Evolutionary conservation across 2,888 invertebrate species (phyloP).

Genomic region (Pogonocherus hispidulus): DNA sequence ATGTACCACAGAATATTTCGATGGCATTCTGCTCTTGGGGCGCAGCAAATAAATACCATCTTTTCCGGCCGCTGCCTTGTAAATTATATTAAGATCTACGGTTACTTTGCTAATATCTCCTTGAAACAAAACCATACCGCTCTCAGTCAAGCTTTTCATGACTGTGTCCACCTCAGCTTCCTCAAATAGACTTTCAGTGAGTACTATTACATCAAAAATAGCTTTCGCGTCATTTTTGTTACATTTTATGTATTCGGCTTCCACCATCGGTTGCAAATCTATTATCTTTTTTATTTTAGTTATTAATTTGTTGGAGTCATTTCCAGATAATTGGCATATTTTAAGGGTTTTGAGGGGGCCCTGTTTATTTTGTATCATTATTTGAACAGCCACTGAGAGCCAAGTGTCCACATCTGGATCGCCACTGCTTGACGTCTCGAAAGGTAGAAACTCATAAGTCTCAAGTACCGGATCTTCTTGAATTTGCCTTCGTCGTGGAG

Average conservation of each 20-base stretch:
- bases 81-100: slow-evolving; percentile 28
- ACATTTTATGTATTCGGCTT: slow-evolving; percentile 4
- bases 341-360: slow-evolving; percentile 26
- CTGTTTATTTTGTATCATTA: slow-evolving; percentile 43
- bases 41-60: slow-evolving; percentile 30
- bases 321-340: slow-evolving; percentile 27
- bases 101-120: slow-evolving; percentile 29
- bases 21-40: slow-evolving; percentile 23
- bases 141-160: slow-evolving; percentile 20
- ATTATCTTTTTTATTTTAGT: slow-evolving; percentile 32
- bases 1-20: slow-evolving; percentile 35
- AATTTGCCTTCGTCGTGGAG: slow-evolving; percentile 68
- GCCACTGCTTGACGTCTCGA: too few relatives aligned
- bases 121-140: slow-evolving; percentile 44
- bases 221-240: slow-evolving; percentile 10
- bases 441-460: slow-evolving; percentile 71
- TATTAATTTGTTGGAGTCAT: slow-evolving; percentile 14
- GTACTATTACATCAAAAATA: slow-evolving; percentile 36
- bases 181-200: slow-evolving; percentile 11
- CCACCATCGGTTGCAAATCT: slow-evolving; percentile 29
- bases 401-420: slow-evolving; percentile 35
- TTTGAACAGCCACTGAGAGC: slow-evolving; percentile 43
- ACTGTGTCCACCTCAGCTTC: slow-evolving; percentile 18
- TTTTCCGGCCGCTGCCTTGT: slow-evolving; percentile 22
- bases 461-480: slow-evolving; percentile 73